Evolutionary conservation across 2,888 invertebrate genomes (phyloP).

Genomic region (Serripes groenlandicus): DNA sequence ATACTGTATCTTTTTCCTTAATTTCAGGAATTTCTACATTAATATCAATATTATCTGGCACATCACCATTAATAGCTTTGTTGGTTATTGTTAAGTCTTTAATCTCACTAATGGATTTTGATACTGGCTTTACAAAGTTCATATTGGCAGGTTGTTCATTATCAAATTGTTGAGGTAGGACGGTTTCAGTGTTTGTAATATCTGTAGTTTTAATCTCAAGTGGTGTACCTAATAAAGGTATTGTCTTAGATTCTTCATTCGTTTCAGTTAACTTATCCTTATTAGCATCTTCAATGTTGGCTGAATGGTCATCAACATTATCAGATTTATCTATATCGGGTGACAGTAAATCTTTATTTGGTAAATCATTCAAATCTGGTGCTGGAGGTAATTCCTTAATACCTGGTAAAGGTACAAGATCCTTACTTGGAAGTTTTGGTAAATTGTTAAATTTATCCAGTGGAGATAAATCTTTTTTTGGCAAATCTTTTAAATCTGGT

Average conservation of each 20-base stretch:
- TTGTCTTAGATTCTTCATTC: no score
- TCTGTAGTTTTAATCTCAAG: slow-evolving; percentile 19
- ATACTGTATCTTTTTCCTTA: neutral
- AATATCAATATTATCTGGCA: neutral
- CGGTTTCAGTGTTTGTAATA: neutral
- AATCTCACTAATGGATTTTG: neutral
- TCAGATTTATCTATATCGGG: neutral
- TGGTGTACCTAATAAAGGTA: no score
- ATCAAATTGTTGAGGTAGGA: slow-evolving; percentile 9
- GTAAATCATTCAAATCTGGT: slow-evolving; percentile 14
- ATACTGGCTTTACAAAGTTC: slow-evolving; percentile 10
- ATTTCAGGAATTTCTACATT: neutral
- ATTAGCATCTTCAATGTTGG: neutral
- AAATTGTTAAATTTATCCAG: slow-evolving; percentile 4
- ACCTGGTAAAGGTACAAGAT: slow-evolving; percentile 28
- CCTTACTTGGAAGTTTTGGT: slow-evolving; percentile 7
- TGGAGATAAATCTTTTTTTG: slow-evolving; percentile 21
- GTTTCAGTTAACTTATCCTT: neutral
- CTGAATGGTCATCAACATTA: no score
- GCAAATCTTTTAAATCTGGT: slow-evolving; percentile 9
- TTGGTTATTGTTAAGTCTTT: neutral
- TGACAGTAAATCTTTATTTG: slow-evolving; percentile 22
- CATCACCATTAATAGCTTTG: slow-evolving; percentile 13
- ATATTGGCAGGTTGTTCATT: neutral
- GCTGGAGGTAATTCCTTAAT: slow-evolving; percentile 33